These are phyloP conservation scores for Grammomys dolichurus DNA, from an alignment of 2,113 vertebrate species.

Conservation along the genomic window DNA sequence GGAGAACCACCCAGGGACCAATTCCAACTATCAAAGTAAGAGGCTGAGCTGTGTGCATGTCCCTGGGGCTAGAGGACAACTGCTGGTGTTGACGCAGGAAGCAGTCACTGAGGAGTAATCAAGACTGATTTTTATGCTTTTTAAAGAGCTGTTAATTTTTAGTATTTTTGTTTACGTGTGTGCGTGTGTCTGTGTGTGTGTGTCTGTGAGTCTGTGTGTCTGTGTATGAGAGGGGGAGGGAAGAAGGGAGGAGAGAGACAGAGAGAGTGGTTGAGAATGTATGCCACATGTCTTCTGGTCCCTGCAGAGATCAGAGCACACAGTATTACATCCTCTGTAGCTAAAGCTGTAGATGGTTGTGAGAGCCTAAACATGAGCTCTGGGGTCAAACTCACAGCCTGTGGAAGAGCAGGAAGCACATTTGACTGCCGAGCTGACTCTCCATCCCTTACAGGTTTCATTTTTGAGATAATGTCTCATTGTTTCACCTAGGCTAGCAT, in stretches of 20 bases:
- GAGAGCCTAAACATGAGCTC: background rate
- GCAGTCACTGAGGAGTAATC: background rate
- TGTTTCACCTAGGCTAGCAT: background rate
- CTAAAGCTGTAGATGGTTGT: background rate
- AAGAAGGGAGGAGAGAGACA: too few relatives aligned
- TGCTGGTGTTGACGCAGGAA: background rate
- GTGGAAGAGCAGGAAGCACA: background rate
- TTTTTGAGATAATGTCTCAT: background rate
- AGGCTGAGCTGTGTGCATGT: background rate
- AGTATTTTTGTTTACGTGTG: background rate
- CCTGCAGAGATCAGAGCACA: background rate
- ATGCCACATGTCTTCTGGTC: background rate
- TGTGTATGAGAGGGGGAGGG: too few relatives aligned
- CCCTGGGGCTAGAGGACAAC: background rate
- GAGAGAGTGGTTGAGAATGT: background rate
- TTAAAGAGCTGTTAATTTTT: background rate
- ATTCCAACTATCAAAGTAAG: constrained; percentile 93
- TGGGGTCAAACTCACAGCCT: background rate
- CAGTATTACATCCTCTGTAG: background rate
- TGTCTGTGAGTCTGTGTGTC: background rate
- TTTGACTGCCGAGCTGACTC: too few relatives aligned
- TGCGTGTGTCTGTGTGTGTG: background rate
- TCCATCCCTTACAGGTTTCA: background rate
- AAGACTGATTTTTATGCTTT: background rate
- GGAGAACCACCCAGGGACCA: constrained; percentile 94